Base-by-base conservation (phyloP, 2,888 invertebrate species). In the Drosophila mulleri region DNA sequence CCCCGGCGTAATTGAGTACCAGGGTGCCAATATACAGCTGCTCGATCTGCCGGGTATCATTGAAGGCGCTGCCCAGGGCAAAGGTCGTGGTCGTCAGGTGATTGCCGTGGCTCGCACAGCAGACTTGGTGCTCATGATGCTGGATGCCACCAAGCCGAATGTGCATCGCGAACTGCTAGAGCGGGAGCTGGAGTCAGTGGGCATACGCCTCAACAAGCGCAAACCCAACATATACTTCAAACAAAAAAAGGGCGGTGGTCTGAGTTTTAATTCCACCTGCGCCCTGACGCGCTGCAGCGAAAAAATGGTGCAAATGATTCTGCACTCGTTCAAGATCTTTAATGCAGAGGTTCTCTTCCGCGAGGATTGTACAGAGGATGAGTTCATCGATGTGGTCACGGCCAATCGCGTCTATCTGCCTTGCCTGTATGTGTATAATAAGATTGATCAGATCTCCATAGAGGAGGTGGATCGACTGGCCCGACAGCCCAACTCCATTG, bases 181-280 rank as follows among this genome's bases (percentile, higher is more conserved):
- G 92, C 96, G 95, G 75, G 99, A 99, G 93, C 94, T 99, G 92
- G 99, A 99, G 94, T 97, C 97, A 88, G 99, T 99, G 37, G 99
- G 99, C 70, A 99, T 99, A 87, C 94, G 99, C 87, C 94, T 99
- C 70, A 99, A 99, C 93, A 98, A 98, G 93, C 94, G 94, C 66
- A 98, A 97, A 93, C 99, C 99, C 4, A 98, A 99, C 92, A 99
- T 99, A 92, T 99, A 99, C 94, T 99, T 98, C 92, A 99, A 99
- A 95, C 97, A 97, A 91, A 92, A 99, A 93, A 99, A 99, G 93
- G 98, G 98, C 23, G 99, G 98, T 64, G 99, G 99, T 5, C 93
- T 99, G 23, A 98, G 98, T 5, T 99, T 99, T 93, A 99, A 98
- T 92, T 96, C 99, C 0, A 99, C 98, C 1, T 97, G 98, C 91